A percentile compares a stretch with the other conserved stretches of the same genome.
Evolutionary conservation across 2,888 invertebrate genomes (phyloP).

Genomic region (Vandiemenella viatica): DNA sequence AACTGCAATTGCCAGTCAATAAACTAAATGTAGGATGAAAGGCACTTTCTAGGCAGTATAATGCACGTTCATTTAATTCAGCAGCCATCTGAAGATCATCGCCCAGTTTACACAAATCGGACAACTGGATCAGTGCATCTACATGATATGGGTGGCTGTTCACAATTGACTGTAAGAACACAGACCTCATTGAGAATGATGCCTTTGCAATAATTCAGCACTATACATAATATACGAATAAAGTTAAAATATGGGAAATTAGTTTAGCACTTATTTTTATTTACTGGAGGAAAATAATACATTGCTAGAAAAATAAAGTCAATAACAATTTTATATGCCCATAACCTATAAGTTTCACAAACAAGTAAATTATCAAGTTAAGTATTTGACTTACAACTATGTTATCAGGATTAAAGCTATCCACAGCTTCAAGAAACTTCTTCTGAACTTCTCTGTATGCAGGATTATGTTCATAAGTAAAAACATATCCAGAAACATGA

Average conservation of each 20-base stretch:
- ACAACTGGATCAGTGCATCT: slow-evolving; percentile 62
- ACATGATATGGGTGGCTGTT: slow-evolving; percentile 65
- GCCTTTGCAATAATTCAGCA: no score
- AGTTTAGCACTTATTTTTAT: no score
- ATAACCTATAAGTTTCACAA: no score
- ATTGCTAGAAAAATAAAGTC: no score
- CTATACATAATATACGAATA: no score
- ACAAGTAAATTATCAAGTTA: no score
- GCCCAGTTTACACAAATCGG: slow-evolving; percentile 61
- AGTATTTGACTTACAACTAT: slow-evolving; percentile 50
- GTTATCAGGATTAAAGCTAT: slow-evolving; percentile 61
- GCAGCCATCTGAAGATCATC: slow-evolving; percentile 67
- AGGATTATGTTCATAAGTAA: slow-evolving; percentile 57
- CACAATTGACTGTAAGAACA: slow-evolving; percentile 46
- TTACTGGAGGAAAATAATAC: no score
- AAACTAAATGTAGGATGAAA: slow-evolving; percentile 69
- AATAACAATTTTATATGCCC: no score
- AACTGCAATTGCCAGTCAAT: slow-evolving; percentile 51
- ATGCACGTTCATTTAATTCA: slow-evolving; percentile 60
- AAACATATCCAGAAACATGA: slow-evolving; percentile 41
- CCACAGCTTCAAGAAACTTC: slow-evolving; percentile 61
- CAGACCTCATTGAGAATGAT: no score
- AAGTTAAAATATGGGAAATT: no score
- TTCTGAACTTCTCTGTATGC: slow-evolving; percentile 59
- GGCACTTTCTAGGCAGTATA: slow-evolving; percentile 60